Conservation (phyloP, 2,113 vertebrate species). For the Ptyas mucosa region DNA sequence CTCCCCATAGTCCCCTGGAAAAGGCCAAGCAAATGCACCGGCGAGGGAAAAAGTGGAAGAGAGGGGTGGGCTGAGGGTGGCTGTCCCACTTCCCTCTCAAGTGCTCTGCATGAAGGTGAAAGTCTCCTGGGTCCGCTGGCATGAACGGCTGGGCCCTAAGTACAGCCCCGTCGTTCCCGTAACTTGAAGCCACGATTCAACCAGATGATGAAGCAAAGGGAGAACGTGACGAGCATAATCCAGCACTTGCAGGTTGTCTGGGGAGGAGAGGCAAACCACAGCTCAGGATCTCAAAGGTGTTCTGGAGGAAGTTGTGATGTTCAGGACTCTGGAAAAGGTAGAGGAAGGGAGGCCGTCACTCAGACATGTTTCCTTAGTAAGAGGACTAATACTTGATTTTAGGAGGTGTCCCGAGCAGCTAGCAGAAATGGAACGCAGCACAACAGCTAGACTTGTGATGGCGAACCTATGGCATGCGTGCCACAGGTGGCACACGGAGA, state of each 20-base stretch:
- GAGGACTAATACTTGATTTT: neutral
- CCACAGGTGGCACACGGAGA: too few species aligned
- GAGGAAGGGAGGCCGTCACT: neutral
- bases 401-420: neutral
- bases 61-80: conserved; percentile 25
- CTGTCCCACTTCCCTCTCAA: conserved; percentile 38
- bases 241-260: conserved; percentile 29
- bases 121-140: neutral
- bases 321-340: conserved; percentile 32
- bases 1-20: conserved; percentile 60
- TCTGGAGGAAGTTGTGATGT: neutral
- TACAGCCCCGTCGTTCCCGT: conserved; percentile 76
- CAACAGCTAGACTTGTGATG: neutral
- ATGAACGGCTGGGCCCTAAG: conserved; percentile 19
- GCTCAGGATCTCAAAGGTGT: neutral
- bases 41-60: neutral
- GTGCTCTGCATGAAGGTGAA: conserved; percentile 17
- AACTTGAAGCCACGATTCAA: conserved; percentile 84
- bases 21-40: neutral
- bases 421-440: neutral
- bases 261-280: conserved; percentile 32
- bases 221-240: conserved; percentile 86
- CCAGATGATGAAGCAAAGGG: conserved; percentile 86
- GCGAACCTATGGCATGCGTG: too few species aligned
- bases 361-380: neutral